Evolutionary conservation across 1,140 invertebrate genomes (phyloP), one percentile per base, ranked within the genome.

Genomic region (Papilio polytes): DNA sequence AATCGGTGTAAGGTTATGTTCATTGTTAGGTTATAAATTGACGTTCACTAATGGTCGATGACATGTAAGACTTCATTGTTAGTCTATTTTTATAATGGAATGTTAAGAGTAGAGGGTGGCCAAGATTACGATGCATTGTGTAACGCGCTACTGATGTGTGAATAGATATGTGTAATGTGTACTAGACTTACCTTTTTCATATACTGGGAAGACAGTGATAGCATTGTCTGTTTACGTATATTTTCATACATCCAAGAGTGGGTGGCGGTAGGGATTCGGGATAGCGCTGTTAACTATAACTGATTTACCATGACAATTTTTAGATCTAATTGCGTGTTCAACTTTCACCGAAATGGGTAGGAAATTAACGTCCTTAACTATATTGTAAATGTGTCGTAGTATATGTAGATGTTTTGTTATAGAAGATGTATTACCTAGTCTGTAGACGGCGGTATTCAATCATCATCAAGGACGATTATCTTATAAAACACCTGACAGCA

Each of bases 51-150:
- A 20, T 20, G n/a, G 6, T 20, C 7, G 20, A 8, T 20, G 53
- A 20, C 51, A 53, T 56, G n/a, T 56, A 20, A n/a, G n/a, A 56
- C 53, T 56, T 20, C 53, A 56, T 56, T 56, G 53, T 56, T 56
- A 56, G 53, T 56, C 53, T 56, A 56, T 56, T 56, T 56, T n/a
- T 56, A 56, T 20, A 20, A 56, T 20, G 53, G 53, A 56, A 56
- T 56, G 53, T 56, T 56, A 20, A 20, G 53, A 56, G 15, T 18
- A 4, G 53, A 56, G 53, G 18, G 53, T 56, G n/a, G 53, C 53
- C 53, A 56, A 56, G 18, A 20, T 56, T 56, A 56, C 48, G 15
- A 18, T 51, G 48, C 48, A 51, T 56, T 56, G n/a, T 56, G 53
- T 56, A 56, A 56, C 6, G 6, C 53, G 7, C 0, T 56, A 53